Evolutionary conservation across 2,113 vertebrate genomes (phyloP), one percentile per base, ranked within the genome.

Genomic region (Perca fluviatilis): DNA sequence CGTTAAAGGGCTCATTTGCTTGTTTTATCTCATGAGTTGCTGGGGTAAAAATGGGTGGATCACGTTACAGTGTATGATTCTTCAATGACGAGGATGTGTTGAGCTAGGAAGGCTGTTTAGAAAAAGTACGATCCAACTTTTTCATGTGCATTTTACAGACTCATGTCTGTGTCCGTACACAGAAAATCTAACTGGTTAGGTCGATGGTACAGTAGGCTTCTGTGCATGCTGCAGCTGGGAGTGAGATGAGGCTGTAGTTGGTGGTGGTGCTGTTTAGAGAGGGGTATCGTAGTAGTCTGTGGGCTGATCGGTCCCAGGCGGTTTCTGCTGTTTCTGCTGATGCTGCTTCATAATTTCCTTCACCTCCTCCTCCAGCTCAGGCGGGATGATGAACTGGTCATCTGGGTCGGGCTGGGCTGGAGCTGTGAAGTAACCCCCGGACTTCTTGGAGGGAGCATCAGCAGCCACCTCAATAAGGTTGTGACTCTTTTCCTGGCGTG

Each of bases 271-370:
- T 25, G 62, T 91, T 99, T 97, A 99, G 91, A 99, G 97, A 10
- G 97, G 97, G 1, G 97, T 99, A 58, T 99, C 97, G 0, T 97
- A 98, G 93, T 94, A 97, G 91, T 98, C 97, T 6, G 95, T 92
- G 74, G 97, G 95, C 74, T 95, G 96, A 61, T 97, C 97, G 51
- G 83, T 83, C 0, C 95, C 96, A 33, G 94, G 90, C 12, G 94
- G 97, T 88, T 95, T 94, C 84, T 96, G 97, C 69, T 97, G 96
- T 56, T 97, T 97, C 30, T 97, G 97, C 91, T 98, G 97, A 90
- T 99, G 98, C 81, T 99, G 97, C 79, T 98, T 99, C 97, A 99
- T 99, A 64, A 99, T 97, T 89, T 99, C 98, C 88, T 97, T 99
- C 63, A 99, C 98, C 81, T 99, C 98, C 89, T 99, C 98, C 85